Evolutionary conservation across 2,888 invertebrate species (phyloP).

Genomic region (Leptinotarsa rubiginosa): DNA sequence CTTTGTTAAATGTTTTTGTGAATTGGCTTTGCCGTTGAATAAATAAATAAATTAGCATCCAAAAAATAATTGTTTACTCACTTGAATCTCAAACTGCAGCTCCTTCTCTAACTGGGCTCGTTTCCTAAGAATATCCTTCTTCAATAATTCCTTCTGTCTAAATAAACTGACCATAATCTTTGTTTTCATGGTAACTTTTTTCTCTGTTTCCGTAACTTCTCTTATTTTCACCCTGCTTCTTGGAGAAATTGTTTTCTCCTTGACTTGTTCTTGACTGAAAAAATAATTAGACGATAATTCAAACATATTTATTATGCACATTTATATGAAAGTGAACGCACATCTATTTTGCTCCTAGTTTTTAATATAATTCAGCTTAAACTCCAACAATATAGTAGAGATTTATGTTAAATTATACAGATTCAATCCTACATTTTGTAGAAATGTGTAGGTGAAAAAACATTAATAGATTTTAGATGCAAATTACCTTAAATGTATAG

Average conservation of each 20-base stretch:
- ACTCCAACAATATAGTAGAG: too few species aligned
- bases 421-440: too few species aligned
- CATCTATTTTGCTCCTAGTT: too few species aligned
- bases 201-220: slow-evolving; percentile 67
- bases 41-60: too few species aligned
- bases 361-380: too few species aligned
- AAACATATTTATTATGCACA: not conserved
- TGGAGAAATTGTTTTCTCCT: slow-evolving; percentile 60
- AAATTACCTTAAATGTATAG: too few species aligned
- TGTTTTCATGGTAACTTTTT: slow-evolving; percentile 67
- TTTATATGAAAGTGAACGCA: too few species aligned
- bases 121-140: slow-evolving; percentile 93
- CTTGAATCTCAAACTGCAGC: slow-evolving; percentile 90
- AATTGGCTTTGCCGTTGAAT: too few species aligned
- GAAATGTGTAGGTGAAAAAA: too few species aligned
- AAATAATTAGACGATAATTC: not conserved
- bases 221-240: slow-evolving; percentile 61
- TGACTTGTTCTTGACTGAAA: slow-evolving; percentile 48
- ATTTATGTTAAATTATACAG: too few species aligned
- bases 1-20: too few species aligned
- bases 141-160: slow-evolving; percentile 91
- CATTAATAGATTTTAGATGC: too few species aligned
- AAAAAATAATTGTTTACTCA: slow-evolving; percentile 53
- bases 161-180: slow-evolving; percentile 81
- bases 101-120: slow-evolving; percentile 89